Percentiles rank a stretch among this genome's conserved stretches.
phyloP scores from a whole-genome alignment of 2,888 invertebrate genomes.

The Kryphioiulus occultus region DNA sequence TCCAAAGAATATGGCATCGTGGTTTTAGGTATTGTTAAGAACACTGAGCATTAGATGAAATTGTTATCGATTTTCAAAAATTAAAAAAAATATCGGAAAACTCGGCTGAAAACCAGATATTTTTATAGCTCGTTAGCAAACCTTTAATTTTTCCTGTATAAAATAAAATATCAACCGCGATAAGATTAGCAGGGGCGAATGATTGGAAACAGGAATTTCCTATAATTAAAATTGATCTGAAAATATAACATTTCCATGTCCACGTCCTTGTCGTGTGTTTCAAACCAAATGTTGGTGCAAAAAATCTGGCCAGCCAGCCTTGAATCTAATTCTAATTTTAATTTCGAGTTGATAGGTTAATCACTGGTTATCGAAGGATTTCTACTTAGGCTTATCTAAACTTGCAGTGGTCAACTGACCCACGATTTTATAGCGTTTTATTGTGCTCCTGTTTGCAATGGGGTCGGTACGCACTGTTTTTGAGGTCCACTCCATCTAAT shows the following conservation, averaged over 20 bases:
- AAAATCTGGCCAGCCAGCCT: slow-evolving; percentile 30
- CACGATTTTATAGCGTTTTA: background rate
- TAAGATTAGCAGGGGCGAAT: background rate
- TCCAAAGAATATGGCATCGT: too few relatives aligned
- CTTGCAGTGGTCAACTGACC: background rate
- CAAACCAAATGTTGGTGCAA: background rate
- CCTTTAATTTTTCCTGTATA: background rate
- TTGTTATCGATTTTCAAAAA: background rate
- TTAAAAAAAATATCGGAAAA: background rate
- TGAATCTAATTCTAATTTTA: slow-evolving; percentile 35
- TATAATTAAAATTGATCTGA: background rate
- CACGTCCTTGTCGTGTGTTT: slow-evolving; percentile 3
- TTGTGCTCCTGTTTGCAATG: background rate
- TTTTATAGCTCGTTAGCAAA: background rate
- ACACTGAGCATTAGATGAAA: background rate
- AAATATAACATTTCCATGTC: background rate
- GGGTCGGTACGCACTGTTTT: background rate
- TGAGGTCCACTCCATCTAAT: background rate
- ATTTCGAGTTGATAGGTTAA: slow-evolving; percentile 15
- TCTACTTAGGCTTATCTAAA: slow-evolving; percentile 18
- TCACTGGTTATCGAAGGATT: slow-evolving; percentile 10
- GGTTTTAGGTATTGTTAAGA: too few relatives aligned
- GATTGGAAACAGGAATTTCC: background rate
- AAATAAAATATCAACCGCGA: background rate
- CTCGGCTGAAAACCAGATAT: background rate